A percentile compares a stretch with the other conserved stretches of the same genome.
Conservation (phyloP, 2,797 vertebrate genomes). For the Micrastur ruficollis region DNA sequence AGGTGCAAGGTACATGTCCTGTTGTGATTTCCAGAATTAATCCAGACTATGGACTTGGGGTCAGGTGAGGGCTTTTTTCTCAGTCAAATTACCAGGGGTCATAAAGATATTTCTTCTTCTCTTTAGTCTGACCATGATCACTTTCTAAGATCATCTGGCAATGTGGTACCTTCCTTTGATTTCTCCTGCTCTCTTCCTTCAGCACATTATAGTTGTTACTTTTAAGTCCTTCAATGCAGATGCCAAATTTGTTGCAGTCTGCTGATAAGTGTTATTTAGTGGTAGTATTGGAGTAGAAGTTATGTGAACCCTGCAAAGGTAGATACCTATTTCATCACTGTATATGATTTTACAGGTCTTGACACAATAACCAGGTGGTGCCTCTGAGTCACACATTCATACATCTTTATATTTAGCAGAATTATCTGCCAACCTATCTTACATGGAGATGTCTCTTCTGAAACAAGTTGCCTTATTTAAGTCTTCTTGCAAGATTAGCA, state of each 20-base stretch:
- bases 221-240: neutral
- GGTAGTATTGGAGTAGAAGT: neutral
- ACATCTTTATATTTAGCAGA: neutral
- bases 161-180: neutral
- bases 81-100: neutral
- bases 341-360: neutral
- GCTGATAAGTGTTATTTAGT: neutral
- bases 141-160: neutral
- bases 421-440: neutral
- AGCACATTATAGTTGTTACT: neutral
- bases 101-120: neutral
- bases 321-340: neutral
- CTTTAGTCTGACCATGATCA: neutral
- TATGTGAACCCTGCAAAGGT: neutral
- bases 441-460: neutral
- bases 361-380: neutral
- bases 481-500: neutral
- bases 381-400: neutral
- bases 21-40: neutral
- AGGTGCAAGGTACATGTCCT: rapidly evolving
- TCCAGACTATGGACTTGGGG: neutral
- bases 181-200: neutral
- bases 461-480: neutral
- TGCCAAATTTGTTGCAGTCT: neutral
- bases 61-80: neutral